Conservation (phyloP, 1,140 invertebrate species). For the Zaprionus tsacasi region DNA sequence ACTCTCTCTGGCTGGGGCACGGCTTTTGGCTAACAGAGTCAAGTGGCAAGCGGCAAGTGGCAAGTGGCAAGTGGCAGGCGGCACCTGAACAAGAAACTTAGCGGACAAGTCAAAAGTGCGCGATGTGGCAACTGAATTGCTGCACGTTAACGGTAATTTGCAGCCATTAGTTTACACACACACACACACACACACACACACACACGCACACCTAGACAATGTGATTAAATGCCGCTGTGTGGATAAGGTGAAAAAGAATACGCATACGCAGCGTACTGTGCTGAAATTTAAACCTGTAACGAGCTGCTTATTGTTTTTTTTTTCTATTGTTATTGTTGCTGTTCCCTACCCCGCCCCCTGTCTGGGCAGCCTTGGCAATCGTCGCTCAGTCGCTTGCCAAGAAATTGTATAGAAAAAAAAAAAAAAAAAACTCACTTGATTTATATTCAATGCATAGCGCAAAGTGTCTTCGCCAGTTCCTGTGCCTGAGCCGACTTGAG, state of each 20-base stretch:
- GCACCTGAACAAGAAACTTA: conserved; percentile 28
- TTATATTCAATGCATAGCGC: conserved; percentile 59
- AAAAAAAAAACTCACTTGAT: conserved; percentile 51
- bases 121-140: conserved; percentile 43
- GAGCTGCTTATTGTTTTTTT: conserved; percentile 54
- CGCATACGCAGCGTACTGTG: conserved; percentile 67
- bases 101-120: conserved; percentile 45
- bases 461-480: conserved; percentile 39
- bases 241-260: conserved; percentile 32
- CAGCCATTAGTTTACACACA: conserved; percentile 67
- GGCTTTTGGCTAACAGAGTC: conserved; percentile 41
- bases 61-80: conserved; percentile 39
- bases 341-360: neutral
- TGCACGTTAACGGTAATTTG: conserved; percentile 72
- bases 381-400: conserved; percentile 46
- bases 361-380: conserved; percentile 41
- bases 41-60: conserved; percentile 49
- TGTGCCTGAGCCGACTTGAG: conserved; percentile 24
- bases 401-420: conserved; percentile 40
- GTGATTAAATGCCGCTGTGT: conserved; percentile 61
- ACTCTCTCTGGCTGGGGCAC: conserved; percentile 27
- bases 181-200: conserved; percentile 24
- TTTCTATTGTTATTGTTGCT: conserved; percentile 12
- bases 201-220: neutral
- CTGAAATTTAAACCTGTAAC: conserved; percentile 55